Base-by-base conservation (phyloP, 2,797 vertebrate genomes). In the Mormyrus proboscirostris region DNA sequence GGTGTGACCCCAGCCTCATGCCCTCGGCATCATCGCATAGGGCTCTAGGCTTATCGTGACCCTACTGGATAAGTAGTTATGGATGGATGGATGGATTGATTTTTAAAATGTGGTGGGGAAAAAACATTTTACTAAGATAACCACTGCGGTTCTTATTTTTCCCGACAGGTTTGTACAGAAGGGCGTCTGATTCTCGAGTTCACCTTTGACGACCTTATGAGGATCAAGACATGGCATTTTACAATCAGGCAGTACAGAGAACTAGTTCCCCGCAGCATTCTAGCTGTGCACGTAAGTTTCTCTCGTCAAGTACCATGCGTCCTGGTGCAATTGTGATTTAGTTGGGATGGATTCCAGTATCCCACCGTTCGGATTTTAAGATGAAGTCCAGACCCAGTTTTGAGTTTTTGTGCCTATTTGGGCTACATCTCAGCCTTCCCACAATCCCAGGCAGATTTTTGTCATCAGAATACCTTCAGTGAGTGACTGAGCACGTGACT, bases 211-310 rank as follows among this genome's bases (percentile, higher is more conserved):
- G 98, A 99, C 95, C 97, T 99, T 94, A 99, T 99, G 98, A 98
- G 98, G 95, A 99, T 99, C 96, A 99, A 99, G 96, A 98, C 98
- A 62, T 99, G 98, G 98, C 98, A 99, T 97, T 99, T 99, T 96
- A 99, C 98, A 95, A 98, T 99, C 96, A 97, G 98, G 94, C 98
- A 99, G 95, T 98, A 99, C 95, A 95, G 98, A 94, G 98, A 99
- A 94, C 95, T 99, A 94, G 97, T 99, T 94, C 98, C 98, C 88
- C 97, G 97, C 94, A 99, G 98, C 95, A 98, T 99, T 94, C 96
- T 99, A 95, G 98, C 98, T 96, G 98, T 99, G 98, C 98, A 99
- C 93, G 98, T 99, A 96, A 99, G 98, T 99, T 49, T 12, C 41
- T n/a, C 69, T 59, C 6, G 47, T 29, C 22, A 9, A 5, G 44